Base-by-base conservation (phyloP, 2,888 invertebrate species). In the Drosophila percnosoma region DNA sequence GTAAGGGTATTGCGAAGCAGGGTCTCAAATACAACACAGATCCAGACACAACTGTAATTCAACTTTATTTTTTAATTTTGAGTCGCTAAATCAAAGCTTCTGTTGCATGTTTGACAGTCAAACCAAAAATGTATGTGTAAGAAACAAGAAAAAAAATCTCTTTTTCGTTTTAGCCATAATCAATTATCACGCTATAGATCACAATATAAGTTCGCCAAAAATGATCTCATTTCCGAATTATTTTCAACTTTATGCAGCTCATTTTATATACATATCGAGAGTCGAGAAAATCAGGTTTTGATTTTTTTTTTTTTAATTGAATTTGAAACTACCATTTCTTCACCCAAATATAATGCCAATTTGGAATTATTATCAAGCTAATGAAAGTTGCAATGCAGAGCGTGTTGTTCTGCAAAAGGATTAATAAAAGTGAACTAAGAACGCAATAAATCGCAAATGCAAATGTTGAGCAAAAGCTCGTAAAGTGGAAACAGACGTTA, bases 401-500 rank as follows among this genome's bases (percentile, higher is more conserved):
- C 53, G 15, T 18, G 21, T 24, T 15, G 18, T 11, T 13, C 15
- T 15, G 33, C 31, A 60, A 27, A 55, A 36, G 45, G 45, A 53
- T 68, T 57, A 77, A 61, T 61, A 68, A 78, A 73, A 49, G 65
- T 55, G 38, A 55, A 18, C 48, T n/a, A 33, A 38, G 70, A 52
- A 49, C 31, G 59, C 62, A 70, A 74, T 67, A 74, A 78, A 78
- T 78, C 66, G 45, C 49, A 68, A 64, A 73, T 68, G 69, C 65
- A 70, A 77, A 78, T 78, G 55, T 63, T 64, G 65, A 62, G 61
- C 57, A 68, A 27, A 78, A 73, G 72, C 52, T 67, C 75, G 71
- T 75, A 79, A 79, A 78, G 69, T 52, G 66, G 62, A 49, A 68
- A 57, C 75, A 75, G 65, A 68, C 65, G 59, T 79, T 67, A 77